Evolutionary conservation across 2,113 vertebrate genomes (phyloP).

Genomic region (human): DNA sequence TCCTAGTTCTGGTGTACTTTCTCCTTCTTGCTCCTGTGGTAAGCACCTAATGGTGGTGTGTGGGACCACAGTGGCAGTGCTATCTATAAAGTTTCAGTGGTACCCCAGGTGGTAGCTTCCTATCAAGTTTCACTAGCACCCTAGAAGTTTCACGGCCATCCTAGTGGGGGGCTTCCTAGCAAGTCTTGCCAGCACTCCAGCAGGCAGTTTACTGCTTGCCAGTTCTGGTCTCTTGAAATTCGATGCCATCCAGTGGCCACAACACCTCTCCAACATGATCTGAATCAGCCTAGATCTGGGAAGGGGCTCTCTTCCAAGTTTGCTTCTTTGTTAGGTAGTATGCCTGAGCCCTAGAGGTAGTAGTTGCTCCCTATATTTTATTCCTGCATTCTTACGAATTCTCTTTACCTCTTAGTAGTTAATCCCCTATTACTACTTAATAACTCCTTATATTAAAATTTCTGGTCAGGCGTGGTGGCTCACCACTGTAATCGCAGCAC

Average conservation of each 20-base stretch:
- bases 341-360: neutral
- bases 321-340: neutral
- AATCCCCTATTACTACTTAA: slow-evolving; percentile 31
- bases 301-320: neutral
- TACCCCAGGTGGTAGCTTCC: neutral
- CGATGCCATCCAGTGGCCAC: neutral
- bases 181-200: neutral
- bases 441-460: slow-evolving; percentile 6
- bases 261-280: neutral
- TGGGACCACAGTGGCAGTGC: neutral
- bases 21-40: neutral
- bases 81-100: neutral
- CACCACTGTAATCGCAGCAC: too few relatives aligned
- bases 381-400: neutral
- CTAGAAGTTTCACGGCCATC: neutral
- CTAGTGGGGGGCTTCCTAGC: neutral
- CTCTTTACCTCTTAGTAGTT: slow-evolving; percentile 4
- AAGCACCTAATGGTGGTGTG: neutral
- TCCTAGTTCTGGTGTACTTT: neutral
- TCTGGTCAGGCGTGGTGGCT: neutral
- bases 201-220: neutral
- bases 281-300: neutral
- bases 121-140: neutral
- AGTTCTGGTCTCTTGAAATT: neutral
- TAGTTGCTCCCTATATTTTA: neutral